These are phyloP conservation scores for Tupaia chinensis DNA, from an alignment of 2,113 vertebrate species.

Conservation along the genomic window DNA sequence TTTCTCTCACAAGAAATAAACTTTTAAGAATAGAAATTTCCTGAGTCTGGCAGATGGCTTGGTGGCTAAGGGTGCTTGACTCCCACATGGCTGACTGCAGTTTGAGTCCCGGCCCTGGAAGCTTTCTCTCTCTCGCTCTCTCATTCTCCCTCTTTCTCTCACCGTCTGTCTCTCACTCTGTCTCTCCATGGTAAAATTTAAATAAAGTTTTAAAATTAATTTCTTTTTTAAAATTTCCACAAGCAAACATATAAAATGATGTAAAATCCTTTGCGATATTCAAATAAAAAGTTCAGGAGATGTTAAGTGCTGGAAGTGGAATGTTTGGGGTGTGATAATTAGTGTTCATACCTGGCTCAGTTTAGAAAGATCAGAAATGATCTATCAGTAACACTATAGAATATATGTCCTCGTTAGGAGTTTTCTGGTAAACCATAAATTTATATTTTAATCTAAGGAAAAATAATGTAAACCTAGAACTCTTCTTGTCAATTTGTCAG, in stretches of 20 bases:
- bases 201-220: too few relatives aligned
- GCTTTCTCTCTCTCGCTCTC: too few relatives aligned
- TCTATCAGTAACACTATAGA: neutral
- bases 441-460: neutral
- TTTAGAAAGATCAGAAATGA: neutral
- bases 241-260: neutral
- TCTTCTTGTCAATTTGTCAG: constrained; percentile 7
- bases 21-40: too few relatives aligned
- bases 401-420: neutral
- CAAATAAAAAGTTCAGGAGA: neutral
- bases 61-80: too few relatives aligned
- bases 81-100: too few relatives aligned
- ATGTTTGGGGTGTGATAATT: neutral
- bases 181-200: too few relatives aligned
- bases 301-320: neutral
- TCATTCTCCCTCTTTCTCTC: too few relatives aligned
- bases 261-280: neutral
- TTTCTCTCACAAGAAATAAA: too few relatives aligned
- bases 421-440: neutral
- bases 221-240: neutral
- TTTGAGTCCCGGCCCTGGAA: too few relatives aligned
- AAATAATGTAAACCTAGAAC: neutral
- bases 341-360: neutral
- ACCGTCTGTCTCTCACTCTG: too few relatives aligned
- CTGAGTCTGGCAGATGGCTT: too few relatives aligned